Base-by-base conservation (phyloP, 2,797 vertebrate genomes). In the Eurystomus glaucurus region DNA sequence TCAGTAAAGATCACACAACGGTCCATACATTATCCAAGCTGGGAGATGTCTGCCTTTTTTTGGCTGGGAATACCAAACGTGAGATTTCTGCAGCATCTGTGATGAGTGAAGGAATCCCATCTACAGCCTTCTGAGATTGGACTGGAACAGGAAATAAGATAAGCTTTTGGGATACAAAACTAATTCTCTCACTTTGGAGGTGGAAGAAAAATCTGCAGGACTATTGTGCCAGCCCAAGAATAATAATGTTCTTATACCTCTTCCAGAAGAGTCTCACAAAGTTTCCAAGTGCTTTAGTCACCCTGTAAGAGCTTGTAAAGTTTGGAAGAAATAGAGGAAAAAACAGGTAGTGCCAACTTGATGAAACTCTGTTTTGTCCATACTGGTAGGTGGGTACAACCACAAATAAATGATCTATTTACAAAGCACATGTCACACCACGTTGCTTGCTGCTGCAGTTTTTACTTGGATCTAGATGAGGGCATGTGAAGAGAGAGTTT, bases 61-160 rank as follows among this genome's bases (percentile, higher is more conserved):
- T 68, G 64, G 10, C 37, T 84, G 41, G 75, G 92, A 87, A 60
- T 69, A 29, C 6, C 4, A n/a, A 62, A 57, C 25, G 39, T 21
- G 37, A 88, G 58, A 66, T 66, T 48, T 58, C 51, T 68, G 48
- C 28, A 64, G n/a, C n/a, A 39, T 54, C 65, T 85, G 68, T 23
- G 23, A 39, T 48, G 18, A 50, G 35, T 76, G 58, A 81, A 65
- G 37, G 19, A 80, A 58, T 72, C 31, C 15, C 43, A 45, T 46
- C 55, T 37, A 37, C 39, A 48, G 33, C 5, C 6, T 51, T 61
- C 76, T 86, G 66, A 91, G 39, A 9, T 3, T 75, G 68, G 91
- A 11, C 54, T 92, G 93, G 50, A 65, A 71, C 28, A 85, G 88
- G 51, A 96, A 97, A 66, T 28, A 95, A 93, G 77, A 89, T 85